These are phyloP conservation scores for Coelopa frigida DNA, from an alignment of 1,140 invertebrate species.

Conservation along the genomic window DNA sequence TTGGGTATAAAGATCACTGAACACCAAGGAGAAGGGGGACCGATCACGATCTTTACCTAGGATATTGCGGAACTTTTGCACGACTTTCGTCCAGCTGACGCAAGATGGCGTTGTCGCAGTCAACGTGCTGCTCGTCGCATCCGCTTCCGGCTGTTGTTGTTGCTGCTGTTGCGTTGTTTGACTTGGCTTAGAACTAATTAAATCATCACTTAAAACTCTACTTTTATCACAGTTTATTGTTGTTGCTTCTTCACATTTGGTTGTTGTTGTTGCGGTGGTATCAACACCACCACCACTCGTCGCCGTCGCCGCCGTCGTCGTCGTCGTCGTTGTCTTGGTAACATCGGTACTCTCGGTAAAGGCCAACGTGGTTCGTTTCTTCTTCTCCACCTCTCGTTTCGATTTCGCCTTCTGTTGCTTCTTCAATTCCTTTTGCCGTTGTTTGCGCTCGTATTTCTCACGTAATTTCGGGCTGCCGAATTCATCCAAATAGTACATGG, in stretches of 20 bases:
- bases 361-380: slow-evolving; percentile 36
- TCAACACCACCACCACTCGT: too few relatives aligned
- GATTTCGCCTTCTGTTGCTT: slow-evolving; percentile 29
- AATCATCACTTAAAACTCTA: neutral
- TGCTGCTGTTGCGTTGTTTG: neutral
- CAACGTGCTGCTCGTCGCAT: neutral
- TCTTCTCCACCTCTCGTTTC: slow-evolving; percentile 26
- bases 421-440: slow-evolving; percentile 31
- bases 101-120: slow-evolving; percentile 30
- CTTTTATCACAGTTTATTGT: neutral
- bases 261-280: too few relatives aligned
- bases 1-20: too few relatives aligned
- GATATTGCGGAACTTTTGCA: slow-evolving; percentile 41
- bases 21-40: neutral
- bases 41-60: slow-evolving; percentile 27
- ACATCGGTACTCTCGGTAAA: slow-evolving; percentile 10
- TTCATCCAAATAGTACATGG: slow-evolving; percentile 43
- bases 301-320: neutral
- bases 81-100: slow-evolving; percentile 43
- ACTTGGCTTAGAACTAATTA: neutral
- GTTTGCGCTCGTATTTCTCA: slow-evolving; percentile 39
- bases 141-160: neutral
- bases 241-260: neutral
- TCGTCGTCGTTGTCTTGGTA: neutral
- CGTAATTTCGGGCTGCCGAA: slow-evolving; percentile 42